These are phyloP conservation scores for Dynastes grantii DNA, from an alignment of 2,888 invertebrate genomes.

Conservation along the genomic window DNA sequence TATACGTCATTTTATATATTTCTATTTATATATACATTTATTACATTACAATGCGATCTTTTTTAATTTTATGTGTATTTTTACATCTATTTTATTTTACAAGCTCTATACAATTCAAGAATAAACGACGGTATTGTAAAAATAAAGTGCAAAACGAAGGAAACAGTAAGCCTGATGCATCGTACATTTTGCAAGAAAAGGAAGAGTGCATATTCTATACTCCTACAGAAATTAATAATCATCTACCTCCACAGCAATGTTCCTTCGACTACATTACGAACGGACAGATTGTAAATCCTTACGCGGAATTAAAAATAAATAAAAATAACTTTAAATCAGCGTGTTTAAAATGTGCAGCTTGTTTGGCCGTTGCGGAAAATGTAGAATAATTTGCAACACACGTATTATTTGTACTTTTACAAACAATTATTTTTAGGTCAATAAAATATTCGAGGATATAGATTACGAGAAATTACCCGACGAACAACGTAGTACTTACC, in stretches of 20 bases:
- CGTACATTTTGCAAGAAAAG: not conserved
- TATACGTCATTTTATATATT: slow-evolving; percentile 20
- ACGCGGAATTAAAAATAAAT: slow-evolving; percentile 22
- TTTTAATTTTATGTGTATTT: slow-evolving; percentile 22
- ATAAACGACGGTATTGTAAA: slow-evolving; percentile 29
- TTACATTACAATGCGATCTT: slow-evolving; percentile 13
- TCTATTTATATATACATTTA: not conserved
- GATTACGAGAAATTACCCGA: slow-evolving; percentile 34
- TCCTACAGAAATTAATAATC: slow-evolving; percentile 48
- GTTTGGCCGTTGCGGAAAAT: slow-evolving; percentile 57
- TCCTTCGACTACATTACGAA: slow-evolving; percentile 33
- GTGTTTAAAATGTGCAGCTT: slow-evolving; percentile 57
- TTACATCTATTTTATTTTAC: slow-evolving; percentile 11
- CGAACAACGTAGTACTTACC: not conserved
- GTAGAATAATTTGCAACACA: slow-evolving; percentile 45
- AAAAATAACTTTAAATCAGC: slow-evolving; percentile 49
- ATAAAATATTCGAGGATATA: slow-evolving; percentile 45
- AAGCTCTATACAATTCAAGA: slow-evolving; percentile 4
- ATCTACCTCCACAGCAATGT: slow-evolving; percentile 41
- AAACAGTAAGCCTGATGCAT: not conserved
- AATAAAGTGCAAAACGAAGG: not conserved
- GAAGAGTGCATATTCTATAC: slow-evolving; percentile 19
- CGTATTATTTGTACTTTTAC: slow-evolving; percentile 8
- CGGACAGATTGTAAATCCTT: slow-evolving; percentile 51
- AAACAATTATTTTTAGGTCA: slow-evolving; percentile 50